Percentiles rank a stretch among this genome's conserved stretches.
Evolutionary conservation across 2,797 vertebrate genomes (phyloP).

Genomic region (Natrix natrix): DNA sequence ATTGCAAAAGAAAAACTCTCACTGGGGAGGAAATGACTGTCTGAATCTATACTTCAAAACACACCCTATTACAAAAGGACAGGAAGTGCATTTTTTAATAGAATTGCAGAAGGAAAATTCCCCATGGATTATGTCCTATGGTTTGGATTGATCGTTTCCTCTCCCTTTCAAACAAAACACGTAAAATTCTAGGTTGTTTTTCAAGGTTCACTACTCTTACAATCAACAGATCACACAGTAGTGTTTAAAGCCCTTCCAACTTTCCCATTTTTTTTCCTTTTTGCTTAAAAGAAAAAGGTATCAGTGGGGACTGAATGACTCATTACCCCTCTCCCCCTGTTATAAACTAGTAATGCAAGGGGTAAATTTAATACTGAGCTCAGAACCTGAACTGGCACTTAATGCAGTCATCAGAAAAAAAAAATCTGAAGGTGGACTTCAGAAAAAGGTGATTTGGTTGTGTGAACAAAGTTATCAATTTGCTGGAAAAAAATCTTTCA

Average conservation of each 20-base stretch:
- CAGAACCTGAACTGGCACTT: constrained; percentile 38
- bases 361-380: constrained; percentile 2
- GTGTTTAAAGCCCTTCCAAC: constrained; percentile 54
- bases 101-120: not conserved
- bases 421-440: not conserved
- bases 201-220: constrained; percentile 48
- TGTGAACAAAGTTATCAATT: constrained; percentile 53
- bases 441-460: not conserved
- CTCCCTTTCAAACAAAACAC: constrained; percentile 42
- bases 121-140: not conserved
- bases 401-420: constrained; percentile 23
- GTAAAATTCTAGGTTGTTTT: constrained; percentile 40
- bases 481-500: constrained; percentile 35
- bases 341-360: not conserved
- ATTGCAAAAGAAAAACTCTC: not conserved
- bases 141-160: constrained; percentile 30
- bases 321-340: not conserved
- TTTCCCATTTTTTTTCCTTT: constrained; percentile 9
- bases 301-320: constrained; percentile 38
- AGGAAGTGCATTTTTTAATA: not conserved
- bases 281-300: constrained; percentile 25
- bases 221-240: constrained; percentile 28
- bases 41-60: not conserved
- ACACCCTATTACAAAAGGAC: not conserved
- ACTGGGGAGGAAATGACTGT: not conserved